These are phyloP conservation scores for Biston betularia DNA, from an alignment of 2,888 invertebrate genomes.

Conservation along the genomic window DNA sequence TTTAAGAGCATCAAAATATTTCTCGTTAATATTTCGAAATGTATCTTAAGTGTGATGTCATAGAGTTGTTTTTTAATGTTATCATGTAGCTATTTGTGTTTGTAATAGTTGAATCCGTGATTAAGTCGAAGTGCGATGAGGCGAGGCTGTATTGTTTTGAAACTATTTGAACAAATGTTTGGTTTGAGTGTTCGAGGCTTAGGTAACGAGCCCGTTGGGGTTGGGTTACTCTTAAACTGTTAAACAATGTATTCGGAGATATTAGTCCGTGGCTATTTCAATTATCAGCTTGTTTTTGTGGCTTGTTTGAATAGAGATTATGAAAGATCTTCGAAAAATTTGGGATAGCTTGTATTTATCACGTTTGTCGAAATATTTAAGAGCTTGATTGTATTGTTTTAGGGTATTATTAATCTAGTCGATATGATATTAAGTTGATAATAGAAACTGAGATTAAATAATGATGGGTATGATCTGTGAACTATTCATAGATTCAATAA, in stretches of 20 bases:
- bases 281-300: slow-evolving; percentile 25
- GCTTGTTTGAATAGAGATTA: slow-evolving; percentile 26
- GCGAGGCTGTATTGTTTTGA: slow-evolving; percentile 53
- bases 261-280: slow-evolving; percentile 27
- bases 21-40: slow-evolving; percentile 40
- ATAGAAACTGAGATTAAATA: not conserved
- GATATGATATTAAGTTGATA: no score
- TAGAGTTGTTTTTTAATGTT: slow-evolving; percentile 43
- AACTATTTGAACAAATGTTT: slow-evolving; percentile 52
- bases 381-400: not conserved
- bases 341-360: not conserved
- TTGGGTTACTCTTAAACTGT: slow-evolving; percentile 24
- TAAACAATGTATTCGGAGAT: slow-evolving; percentile 23
- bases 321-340: slow-evolving; percentile 9
- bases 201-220: slow-evolving; percentile 49
- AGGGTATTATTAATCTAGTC: not conserved
- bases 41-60: slow-evolving; percentile 31
- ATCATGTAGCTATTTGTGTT: slow-evolving; percentile 51
- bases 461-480: no score
- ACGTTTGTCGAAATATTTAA: not conserved
- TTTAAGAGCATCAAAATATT: slow-evolving; percentile 48
- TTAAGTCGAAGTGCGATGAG: slow-evolving; percentile 58
- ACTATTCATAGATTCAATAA: no score
- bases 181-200: slow-evolving; percentile 41
- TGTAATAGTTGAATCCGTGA: slow-evolving; percentile 60